Base-by-base conservation (phyloP, 2,797 vertebrate species). In the Mormyrops boulengeri region DNA sequence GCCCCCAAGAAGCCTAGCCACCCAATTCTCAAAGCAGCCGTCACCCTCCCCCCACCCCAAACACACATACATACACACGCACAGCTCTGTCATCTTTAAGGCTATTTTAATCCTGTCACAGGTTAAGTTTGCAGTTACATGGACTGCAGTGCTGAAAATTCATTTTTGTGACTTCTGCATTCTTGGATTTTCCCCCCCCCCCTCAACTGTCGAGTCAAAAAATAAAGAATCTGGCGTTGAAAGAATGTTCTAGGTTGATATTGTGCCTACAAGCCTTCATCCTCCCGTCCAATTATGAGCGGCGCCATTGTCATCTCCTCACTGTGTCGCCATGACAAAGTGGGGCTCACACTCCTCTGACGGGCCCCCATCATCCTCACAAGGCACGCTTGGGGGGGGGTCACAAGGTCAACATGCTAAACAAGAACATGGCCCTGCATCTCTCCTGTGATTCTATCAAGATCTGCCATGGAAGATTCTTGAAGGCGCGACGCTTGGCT, bases 111-210 rank as follows among this genome's bases (percentile, higher is more conserved):
- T 49, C 19, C n/a, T 85, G 44, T 49, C 49, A 22, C n/a, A n/a
- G n/a, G 82, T 85, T 50, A 49, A 26, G 9, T 85, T 50, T 49
- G 47, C 66, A 73, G 66, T 38, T 30, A 38, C 66, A 38, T 88
- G 57, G 92, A 92, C 92, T 90, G 87, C 87, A 82, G 38, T 80
- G 17, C 34, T 80, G 73, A 80, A 80, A 80, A 41, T 80, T 80
- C 17, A 80, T 80, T 80, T 47, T n/a, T 80, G 41, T 80, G 17
- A 80, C 38, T 80, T 80, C 38, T 80, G 41, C 73, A 47, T 80
- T 41, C 38, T 80, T 47, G 38, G 17, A 47, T 77, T 19, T 34
- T 66, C 7, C 0, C 1, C 0, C 4, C 38, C 30, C 73, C 38
- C 38, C 17, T 47, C 38, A n/a, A 2, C 34, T 80, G 34, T 80